Conservation (phyloP, 2,888 invertebrate genomes). For the Thyatira batis region DNA sequence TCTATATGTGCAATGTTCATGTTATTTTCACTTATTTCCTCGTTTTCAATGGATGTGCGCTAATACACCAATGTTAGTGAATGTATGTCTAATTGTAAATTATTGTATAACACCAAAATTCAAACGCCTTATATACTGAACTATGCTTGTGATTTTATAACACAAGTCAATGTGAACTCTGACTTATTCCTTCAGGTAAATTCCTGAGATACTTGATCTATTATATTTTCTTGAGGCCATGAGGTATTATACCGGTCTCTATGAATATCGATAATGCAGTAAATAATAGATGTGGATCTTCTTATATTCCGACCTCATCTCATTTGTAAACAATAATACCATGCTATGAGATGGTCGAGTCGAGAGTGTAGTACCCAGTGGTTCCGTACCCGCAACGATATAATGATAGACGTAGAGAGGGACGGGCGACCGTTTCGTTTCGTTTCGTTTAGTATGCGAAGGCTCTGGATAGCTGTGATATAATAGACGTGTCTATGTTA, state of each 20-base stretch:
- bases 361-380: background rate
- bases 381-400: conserved; percentile 8
- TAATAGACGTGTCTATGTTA: conserved; percentile 28
- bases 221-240: background rate
- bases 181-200: conserved; percentile 26
- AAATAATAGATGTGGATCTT: background rate
- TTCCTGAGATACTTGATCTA: background rate
- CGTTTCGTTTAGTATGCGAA: conserved; percentile 27
- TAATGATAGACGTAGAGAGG: conserved; percentile 19
- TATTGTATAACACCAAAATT: conserved; percentile 9
- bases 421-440: conserved; percentile 24
- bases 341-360: background rate
- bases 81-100: conserved; percentile 9
- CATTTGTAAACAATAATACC: background rate
- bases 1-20: conserved; percentile 5
- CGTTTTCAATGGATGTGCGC: background rate
- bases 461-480: conserved; percentile 53
- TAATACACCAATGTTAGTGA: background rate
- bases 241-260: background rate
- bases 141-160: conserved; percentile 69
- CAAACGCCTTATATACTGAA: conserved; percentile 46
- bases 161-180: conserved; percentile 67
- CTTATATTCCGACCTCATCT: background rate
- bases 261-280: background rate
- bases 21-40: background rate